phyloP scores from a whole-genome alignment of 2,797 vertebrate genomes.

The Champsocephalus esox region DNA sequence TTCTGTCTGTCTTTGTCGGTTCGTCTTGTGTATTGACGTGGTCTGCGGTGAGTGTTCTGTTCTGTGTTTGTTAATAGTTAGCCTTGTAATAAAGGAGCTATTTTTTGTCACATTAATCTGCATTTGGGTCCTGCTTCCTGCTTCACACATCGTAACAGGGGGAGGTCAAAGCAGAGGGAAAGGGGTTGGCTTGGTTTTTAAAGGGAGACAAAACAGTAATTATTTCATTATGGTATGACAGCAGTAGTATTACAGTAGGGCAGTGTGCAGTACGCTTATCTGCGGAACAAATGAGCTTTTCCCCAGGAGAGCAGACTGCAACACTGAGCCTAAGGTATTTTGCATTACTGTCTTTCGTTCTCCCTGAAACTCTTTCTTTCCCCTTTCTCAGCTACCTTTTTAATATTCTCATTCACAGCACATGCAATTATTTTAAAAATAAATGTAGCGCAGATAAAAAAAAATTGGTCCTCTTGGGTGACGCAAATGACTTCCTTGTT shows the following conservation, averaged over 20 bases:
- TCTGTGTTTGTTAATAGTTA: no score
- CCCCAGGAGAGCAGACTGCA: conserved; percentile 90
- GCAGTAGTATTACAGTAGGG: conserved; percentile 86
- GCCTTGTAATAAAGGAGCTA: no score
- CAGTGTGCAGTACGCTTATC: conserved; percentile 84
- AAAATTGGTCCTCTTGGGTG: conserved; percentile 97
- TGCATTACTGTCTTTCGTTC: conserved; percentile 87
- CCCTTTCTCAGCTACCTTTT: conserved; percentile 85
- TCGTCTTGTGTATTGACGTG: no score
- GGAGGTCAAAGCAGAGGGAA: conserved; percentile 49
- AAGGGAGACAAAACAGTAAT: conserved; percentile 86
- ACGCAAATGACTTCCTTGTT: conserved; percentile 97
- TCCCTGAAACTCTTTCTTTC: conserved; percentile 55
- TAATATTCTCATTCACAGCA: conserved; percentile 94
- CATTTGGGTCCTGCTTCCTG: no score
- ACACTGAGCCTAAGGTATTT: conserved; percentile 87
- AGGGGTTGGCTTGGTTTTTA: conserved; percentile 64
- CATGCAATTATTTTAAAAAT: conserved; percentile 98
- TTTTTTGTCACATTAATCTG: no score
- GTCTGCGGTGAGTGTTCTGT: no score
- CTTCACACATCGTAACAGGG: neutral
- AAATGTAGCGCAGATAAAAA: conserved; percentile 95
- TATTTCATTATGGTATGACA: conserved; percentile 88
- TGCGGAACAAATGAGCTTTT: conserved; percentile 88
- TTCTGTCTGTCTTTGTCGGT: no score